Evolutionary conservation across 2,888 invertebrate species (phyloP).

Genomic region (Colostygia pectinataria): DNA sequence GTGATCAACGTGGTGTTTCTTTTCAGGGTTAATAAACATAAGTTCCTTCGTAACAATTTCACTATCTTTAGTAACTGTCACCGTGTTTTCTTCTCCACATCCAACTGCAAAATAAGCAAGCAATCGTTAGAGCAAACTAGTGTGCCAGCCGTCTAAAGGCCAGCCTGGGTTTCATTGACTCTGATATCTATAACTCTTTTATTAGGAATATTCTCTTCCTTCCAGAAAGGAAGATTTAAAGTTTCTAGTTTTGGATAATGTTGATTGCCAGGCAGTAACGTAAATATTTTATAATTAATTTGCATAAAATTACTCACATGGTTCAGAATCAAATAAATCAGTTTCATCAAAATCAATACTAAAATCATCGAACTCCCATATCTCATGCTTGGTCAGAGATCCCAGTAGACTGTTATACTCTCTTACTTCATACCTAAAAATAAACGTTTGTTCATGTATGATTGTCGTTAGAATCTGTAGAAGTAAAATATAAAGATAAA

Average conservation of each 20-base stretch:
- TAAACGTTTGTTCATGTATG: too few relatives aligned
- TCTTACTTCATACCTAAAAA: slow-evolving; percentile 53
- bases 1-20: slow-evolving; percentile 51
- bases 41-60: slow-evolving; percentile 43
- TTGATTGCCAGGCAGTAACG: too few relatives aligned
- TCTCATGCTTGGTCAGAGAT: slow-evolving; percentile 43
- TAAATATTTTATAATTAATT: not conserved
- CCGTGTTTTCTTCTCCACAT: slow-evolving; percentile 28
- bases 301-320: slow-evolving; percentile 39
- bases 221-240: too few relatives aligned
- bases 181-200: too few relatives aligned
- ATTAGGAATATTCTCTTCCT: too few relatives aligned
- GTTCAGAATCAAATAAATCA: slow-evolving; percentile 35
- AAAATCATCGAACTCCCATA: slow-evolving; percentile 56
- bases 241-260: too few relatives aligned
- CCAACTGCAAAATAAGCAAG: slow-evolving; percentile 27
- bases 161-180: too few relatives aligned
- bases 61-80: slow-evolving; percentile 28
- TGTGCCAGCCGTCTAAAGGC: too few relatives aligned
- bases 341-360: slow-evolving; percentile 36
- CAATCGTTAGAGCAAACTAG: too few relatives aligned
- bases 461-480: too few relatives aligned
- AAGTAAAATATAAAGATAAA: too few relatives aligned
- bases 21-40: slow-evolving; percentile 45
- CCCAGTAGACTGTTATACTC: slow-evolving; percentile 49